phyloP scores from a whole-genome alignment of 2,797 vertebrate genomes.

The Lagorchestes hirsutus region DNA sequence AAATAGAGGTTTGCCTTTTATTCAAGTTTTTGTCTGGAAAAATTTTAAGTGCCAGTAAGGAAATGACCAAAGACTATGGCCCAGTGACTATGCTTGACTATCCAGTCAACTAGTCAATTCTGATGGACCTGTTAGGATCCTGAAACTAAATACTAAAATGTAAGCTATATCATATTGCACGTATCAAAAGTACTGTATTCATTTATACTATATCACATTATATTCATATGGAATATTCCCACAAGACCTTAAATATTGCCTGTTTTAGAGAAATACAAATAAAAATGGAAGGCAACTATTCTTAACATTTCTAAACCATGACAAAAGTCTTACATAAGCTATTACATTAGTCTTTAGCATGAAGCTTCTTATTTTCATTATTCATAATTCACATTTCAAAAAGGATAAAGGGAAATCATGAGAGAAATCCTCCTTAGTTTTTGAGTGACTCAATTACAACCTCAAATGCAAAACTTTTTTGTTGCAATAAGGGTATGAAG shows the following conservation, averaged over 20 bases:
- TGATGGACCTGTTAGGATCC: background rate
- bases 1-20: background rate
- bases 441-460: background rate
- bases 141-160: background rate
- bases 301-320: background rate
- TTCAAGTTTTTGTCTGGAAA: background rate
- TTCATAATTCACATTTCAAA: background rate
- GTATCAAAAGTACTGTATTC: background rate
- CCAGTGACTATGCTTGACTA: background rate
- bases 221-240: slow-evolving; percentile 8
- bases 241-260: slow-evolving; percentile 10
- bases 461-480: background rate
- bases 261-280: slow-evolving; percentile 41
- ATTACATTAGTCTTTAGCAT: background rate
- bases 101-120: background rate
- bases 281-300: slow-evolving; percentile 8
- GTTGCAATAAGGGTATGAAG: background rate
- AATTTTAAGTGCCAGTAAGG: background rate
- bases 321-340: background rate
- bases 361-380: background rate
- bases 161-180: background rate
- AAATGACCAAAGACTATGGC: background rate
- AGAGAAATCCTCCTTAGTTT: background rate
- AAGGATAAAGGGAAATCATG: background rate
- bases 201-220: background rate